Conservation (phyloP, 2,113 vertebrate species). For the Protobothrops mucrosquamatus region DNA sequence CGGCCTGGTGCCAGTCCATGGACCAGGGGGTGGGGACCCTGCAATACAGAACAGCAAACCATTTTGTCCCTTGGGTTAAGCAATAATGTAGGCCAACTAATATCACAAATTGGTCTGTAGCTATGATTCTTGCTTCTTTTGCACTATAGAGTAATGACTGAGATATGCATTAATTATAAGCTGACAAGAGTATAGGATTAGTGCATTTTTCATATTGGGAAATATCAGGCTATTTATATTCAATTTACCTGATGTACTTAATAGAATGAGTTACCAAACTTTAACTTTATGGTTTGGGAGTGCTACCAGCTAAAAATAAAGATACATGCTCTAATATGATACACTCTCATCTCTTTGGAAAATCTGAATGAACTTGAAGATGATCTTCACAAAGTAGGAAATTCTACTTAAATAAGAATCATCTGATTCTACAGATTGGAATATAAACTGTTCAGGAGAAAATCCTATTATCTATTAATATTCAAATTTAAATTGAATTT, state of each 20-base stretch:
- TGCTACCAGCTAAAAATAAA: slow-evolving; percentile 10
- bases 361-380: not conserved
- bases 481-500: not conserved
- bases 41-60: not conserved
- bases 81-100: not conserved
- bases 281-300: slow-evolving; percentile 8
- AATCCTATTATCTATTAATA: not conserved
- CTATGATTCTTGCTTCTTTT: not conserved
- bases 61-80: not conserved
- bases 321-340: not conserved
- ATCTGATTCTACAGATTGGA: not conserved
- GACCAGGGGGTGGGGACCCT: no score
- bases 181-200: not conserved
- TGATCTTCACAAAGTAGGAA: not conserved
- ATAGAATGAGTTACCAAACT: not conserved
- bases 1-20: no score
- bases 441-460: not conserved
- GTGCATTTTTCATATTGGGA: slow-evolving; percentile 7
- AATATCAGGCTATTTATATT: slow-evolving; percentile 14
- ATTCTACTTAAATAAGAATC: not conserved
- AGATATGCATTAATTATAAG: not conserved
- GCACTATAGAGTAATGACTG: not conserved
- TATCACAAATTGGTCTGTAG: not conserved
- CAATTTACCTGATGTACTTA: not conserved
- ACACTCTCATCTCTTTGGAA: not conserved